Percentiles rank a stretch among this genome's conserved stretches.
Evolutionary conservation across 2,113 vertebrate genomes (phyloP).

Genomic region (Epinephelus lanceolatus): DNA sequence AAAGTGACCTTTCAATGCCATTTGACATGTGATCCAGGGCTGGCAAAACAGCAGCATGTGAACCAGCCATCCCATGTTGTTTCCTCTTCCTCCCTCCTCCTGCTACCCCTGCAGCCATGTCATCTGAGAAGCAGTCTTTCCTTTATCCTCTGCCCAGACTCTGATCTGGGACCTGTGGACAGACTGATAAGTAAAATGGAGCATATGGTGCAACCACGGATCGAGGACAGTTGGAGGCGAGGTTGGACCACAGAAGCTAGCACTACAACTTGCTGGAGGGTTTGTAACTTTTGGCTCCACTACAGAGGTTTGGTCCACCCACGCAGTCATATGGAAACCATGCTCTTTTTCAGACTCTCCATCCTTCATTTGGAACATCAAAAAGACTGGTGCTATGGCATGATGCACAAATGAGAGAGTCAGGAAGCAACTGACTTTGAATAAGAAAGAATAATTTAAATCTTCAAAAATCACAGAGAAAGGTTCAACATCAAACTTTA

Average conservation of each 20-base stretch:
- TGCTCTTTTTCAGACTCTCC: conserved; percentile 22
- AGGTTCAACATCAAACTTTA: not conserved
- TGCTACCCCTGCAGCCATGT: conserved; percentile 39
- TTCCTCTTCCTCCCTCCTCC: not conserved
- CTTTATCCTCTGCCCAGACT: conserved; percentile 49
- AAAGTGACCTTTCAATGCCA: conserved; percentile 27
- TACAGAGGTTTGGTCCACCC: conserved; percentile 34
- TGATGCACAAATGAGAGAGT: not conserved
- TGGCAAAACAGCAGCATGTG: conserved; percentile 11
- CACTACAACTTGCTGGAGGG: conserved; percentile 40
- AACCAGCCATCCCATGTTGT: conserved; percentile 1
- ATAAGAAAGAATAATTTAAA: not conserved
- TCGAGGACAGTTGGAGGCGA: conserved; percentile 21
- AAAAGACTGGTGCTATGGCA: not conserved
- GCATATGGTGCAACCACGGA: not conserved
- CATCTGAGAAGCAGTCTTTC: conserved; percentile 32
- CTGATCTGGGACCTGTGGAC: conserved; percentile 54
- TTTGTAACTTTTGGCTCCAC: conserved; percentile 38
- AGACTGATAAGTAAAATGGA: conserved; percentile 50
- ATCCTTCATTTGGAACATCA: conserved; percentile 2
- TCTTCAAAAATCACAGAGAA: conserved; percentile 4
- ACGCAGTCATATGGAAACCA: conserved; percentile 10
- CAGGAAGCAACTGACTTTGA: not conserved
- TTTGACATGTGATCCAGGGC: conserved; percentile 15
- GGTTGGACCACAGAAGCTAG: conserved; percentile 31